phyloP scores from a whole-genome alignment of 2,113 vertebrate genomes.

The human region GRCh38 chr13:30811001-30811500 shows the following conservation, averaged over 20 bases:
- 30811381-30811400: background rate
- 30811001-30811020: background rate
- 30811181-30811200: background rate
- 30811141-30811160: constrained; percentile 11
- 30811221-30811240: constrained; percentile 51
- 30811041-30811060: background rate
- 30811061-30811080: background rate
- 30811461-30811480: background rate
- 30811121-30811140: constrained; percentile 1
- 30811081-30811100: background rate
- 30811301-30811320: constrained; percentile 54
- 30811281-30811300: constrained; percentile 44
- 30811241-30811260: constrained; percentile 11
- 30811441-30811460: background rate
- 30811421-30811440: background rate
- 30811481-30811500: background rate
- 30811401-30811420: background rate
- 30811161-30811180: constrained; percentile 41
- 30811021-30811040: background rate
- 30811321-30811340: constrained; percentile 59
- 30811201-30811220: background rate
- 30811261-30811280: constrained; percentile 52
- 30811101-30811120: background rate
- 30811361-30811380: background rate
- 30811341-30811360: background rate